Conservation (phyloP, 2,113 vertebrate genomes). For the Aplodontia rufa region DNA sequence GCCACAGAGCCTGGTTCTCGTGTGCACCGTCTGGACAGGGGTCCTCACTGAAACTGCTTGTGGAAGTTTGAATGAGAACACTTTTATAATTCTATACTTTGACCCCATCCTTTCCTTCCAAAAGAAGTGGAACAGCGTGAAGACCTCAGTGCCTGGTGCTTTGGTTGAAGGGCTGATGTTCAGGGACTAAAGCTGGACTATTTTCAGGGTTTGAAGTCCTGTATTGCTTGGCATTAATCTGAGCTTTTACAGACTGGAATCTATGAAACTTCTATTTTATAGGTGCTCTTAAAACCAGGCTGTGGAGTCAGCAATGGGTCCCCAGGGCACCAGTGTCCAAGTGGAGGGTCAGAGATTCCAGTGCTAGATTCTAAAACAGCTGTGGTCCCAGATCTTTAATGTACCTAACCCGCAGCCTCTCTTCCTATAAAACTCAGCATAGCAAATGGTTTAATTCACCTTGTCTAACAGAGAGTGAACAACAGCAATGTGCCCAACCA, state of each 20-base stretch:
- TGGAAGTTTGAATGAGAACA: background rate
- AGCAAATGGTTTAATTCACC: background rate
- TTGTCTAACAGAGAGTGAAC: rapidly evolving
- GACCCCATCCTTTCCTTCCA: background rate
- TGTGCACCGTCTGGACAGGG: too few species aligned
- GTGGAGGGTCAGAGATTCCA: background rate
- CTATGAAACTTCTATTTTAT: background rate
- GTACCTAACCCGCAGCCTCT: background rate
- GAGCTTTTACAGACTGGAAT: background rate
- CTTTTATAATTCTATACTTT: background rate
- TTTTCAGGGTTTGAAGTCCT: background rate
- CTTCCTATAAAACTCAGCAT: background rate
- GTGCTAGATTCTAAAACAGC: background rate
- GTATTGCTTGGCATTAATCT: background rate
- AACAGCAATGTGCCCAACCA: background rate
- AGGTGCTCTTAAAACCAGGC: background rate
- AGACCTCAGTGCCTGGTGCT: background rate
- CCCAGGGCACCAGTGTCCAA: too few species aligned
- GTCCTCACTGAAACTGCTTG: background rate
- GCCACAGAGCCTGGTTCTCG: background rate
- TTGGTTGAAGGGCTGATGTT: too few species aligned
- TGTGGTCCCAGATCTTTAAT: background rate
- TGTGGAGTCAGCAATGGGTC: background rate
- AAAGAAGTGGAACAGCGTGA: background rate
- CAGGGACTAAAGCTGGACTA: background rate